Evolutionary conservation across 2,888 invertebrate species (phyloP), one percentile per base, ranked within the genome.

Genomic region (Hydrotaea cyrtoneurina): DNA sequence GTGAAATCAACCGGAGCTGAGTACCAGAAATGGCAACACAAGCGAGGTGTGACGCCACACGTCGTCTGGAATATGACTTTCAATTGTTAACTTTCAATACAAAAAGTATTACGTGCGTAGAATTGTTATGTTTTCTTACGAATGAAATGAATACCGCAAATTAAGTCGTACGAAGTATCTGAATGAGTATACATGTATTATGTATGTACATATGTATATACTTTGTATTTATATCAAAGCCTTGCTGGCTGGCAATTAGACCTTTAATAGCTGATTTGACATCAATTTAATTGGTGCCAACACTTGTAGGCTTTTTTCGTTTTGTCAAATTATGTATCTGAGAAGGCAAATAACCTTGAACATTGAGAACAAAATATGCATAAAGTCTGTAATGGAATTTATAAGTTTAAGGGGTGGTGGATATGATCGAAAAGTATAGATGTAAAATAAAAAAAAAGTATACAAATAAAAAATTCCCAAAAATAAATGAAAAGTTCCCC

Each of bases 41-140:
- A 43, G 36, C 36, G 31, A 13, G n/a, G 21, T 36, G n/a, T n/a
- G 62, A 72, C 71, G 76, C 64, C 13, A 7, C 57, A n/a, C 21
- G 53, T 17, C 53, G 17, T 7, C 17, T 19, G 71, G 17, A 82
- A 78, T 69, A 19, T 31, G n/a, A 23, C 72, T 82, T 78, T 57
- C 78, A 82, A 79, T 76, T 75, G 82, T 71, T 76, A 76, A 75
- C 75, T 82, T 82, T 82, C 82, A 82, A 79, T 82, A 79, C n/a
- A 75, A 62, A 82, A 62, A 23, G 8, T 55, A 79, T 74, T 78
- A 82, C 82, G 82, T 82, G 82, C 46, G 19, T 43, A 50, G 69
- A 82, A 82, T 82, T 69, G 26, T 19, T n/a, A n/a, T 82, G 64
- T 59, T 71, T 74, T 74, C 78, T 82, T 82, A 8, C n/a, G 26